Conservation (phyloP, 2,797 vertebrate species). For the Oreonectes daqikongensis region DNA sequence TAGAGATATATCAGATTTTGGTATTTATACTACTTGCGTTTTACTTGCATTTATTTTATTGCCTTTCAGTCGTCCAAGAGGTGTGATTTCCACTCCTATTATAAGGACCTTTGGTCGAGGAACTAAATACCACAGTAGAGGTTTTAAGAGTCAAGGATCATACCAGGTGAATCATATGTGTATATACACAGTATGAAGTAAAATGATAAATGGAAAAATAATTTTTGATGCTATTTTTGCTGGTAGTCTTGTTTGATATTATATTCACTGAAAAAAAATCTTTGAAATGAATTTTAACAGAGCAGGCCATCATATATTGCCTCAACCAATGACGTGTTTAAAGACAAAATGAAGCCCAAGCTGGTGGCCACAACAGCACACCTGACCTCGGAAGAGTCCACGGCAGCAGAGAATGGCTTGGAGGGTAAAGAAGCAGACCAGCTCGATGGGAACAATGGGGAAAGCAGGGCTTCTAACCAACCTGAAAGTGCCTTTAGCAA, state of each 20-base stretch:
- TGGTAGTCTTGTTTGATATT: not conserved
- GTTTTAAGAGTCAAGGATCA: slow-evolving; percentile 85
- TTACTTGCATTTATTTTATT: not conserved
- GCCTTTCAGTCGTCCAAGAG: slow-evolving; percentile 82
- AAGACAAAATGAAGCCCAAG: slow-evolving; percentile 83
- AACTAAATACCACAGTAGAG: slow-evolving; percentile 82
- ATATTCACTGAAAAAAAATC: not conserved
- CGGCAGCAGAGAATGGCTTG: slow-evolving; percentile 85
- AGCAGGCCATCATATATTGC: slow-evolving; percentile 83
- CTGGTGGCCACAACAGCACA: slow-evolving; percentile 78
- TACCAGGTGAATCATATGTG: slow-evolving; percentile 76
- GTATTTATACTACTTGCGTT: not conserved
- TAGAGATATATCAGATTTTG: not conserved
- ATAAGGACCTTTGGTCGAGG: slow-evolving; percentile 93
- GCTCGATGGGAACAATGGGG: slow-evolving; percentile 84
- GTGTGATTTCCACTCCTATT: slow-evolving; percentile 92
- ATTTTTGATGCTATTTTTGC: no score
- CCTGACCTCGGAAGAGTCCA: slow-evolving; percentile 78
- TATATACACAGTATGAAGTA: no score
- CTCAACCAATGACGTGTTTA: slow-evolving; percentile 83
- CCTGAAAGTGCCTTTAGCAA: slow-evolving; percentile 97
- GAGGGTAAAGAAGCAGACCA: slow-evolving; percentile 82
- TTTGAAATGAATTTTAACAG: slow-evolving; percentile 66
- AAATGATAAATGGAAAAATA: no score
- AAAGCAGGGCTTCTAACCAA: slow-evolving; percentile 84